Conservation (phyloP, 1,140 invertebrate genomes). For the Pachypsylla venusta region DNA sequence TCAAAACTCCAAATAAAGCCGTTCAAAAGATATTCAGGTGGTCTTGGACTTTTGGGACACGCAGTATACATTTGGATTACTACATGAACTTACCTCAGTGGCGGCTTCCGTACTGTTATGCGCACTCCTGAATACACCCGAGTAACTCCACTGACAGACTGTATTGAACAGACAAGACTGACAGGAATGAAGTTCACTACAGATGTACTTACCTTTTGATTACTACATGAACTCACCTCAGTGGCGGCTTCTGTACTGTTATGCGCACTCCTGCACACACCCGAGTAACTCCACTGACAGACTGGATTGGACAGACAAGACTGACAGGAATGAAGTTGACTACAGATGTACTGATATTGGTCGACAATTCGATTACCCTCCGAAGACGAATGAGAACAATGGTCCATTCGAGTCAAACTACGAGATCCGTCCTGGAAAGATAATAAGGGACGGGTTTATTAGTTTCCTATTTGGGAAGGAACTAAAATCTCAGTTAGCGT, state of each 20-base stretch:
- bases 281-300: conserved; percentile 17
- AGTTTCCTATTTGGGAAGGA: no score
- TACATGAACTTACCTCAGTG: conserved; percentile 3
- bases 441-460: not conserved
- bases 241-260: conserved; percentile 12
- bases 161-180: conserved; percentile 13
- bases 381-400: conserved; percentile 4
- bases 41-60: no score
- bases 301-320: conserved; percentile 11
- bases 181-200: conserved; percentile 15
- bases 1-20: no score
- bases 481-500: no score
- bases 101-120: conserved; percentile 13
- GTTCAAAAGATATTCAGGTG: no score
- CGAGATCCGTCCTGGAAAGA: not conserved
- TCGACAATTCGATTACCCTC: conserved; percentile 12
- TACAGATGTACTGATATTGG: conserved; percentile 8
- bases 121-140: conserved; percentile 23
- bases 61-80: no score
- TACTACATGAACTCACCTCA: conserved; percentile 10
- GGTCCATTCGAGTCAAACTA: not conserved
- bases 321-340: conserved; percentile 16
- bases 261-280: conserved; percentile 23
- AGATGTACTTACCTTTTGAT: no score
- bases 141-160: conserved; percentile 15